Evolutionary conservation across 2,113 vertebrate genomes (phyloP).

Genomic region (Caranx ignobilis): DNA sequence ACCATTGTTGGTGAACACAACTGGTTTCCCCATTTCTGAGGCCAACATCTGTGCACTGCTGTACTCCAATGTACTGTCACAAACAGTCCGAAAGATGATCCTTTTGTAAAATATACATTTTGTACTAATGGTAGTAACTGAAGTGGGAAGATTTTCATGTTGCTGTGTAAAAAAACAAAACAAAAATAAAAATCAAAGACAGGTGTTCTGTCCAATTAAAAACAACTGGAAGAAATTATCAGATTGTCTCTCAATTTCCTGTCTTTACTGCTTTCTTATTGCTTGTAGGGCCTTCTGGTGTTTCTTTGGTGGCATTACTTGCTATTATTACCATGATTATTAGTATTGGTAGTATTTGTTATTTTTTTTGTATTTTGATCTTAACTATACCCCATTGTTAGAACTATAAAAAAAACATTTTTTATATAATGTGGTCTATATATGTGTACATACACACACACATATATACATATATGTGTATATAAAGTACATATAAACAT

Average conservation of each 20-base stretch:
- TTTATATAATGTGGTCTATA: too few species aligned
- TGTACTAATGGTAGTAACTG: slow-evolving; percentile 78
- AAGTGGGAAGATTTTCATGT: slow-evolving; percentile 64
- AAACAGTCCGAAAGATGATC: slow-evolving; percentile 49
- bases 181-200: slow-evolving; percentile 23
- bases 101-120: slow-evolving; percentile 82
- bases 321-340: neutral
- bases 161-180: slow-evolving; percentile 57
- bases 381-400: too few species aligned
- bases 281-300: neutral
- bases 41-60: slow-evolving; percentile 67
- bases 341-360: neutral
- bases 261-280: neutral
- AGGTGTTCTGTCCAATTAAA: slow-evolving; percentile 77
- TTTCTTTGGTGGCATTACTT: neutral
- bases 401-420: too few species aligned
- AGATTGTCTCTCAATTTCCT: neutral
- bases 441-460: too few species aligned
- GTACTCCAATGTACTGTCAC: slow-evolving; percentile 49
- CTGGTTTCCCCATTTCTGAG: slow-evolving; percentile 41
- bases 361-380: too few species aligned
- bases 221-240: slow-evolving; percentile 52
- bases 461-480: too few species aligned
- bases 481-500: too few species aligned
- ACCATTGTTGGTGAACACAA: slow-evolving; percentile 28